These are phyloP conservation scores for Notarius quadriscutis DNA, from an alignment of 2,113 vertebrate species.

Conservation along the genomic window DNA sequence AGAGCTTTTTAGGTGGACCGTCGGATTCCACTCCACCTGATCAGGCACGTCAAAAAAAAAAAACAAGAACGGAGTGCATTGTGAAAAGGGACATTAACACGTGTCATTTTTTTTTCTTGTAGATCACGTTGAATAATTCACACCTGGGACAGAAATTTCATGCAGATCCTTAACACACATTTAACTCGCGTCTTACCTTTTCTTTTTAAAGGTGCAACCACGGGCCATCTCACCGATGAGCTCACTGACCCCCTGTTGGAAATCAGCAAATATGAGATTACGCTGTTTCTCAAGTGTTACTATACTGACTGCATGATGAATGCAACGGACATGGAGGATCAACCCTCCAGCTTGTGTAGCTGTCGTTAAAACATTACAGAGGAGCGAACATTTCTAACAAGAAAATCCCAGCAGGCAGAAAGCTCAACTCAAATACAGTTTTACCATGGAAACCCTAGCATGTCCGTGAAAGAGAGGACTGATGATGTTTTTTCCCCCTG, in stretches of 20 bases:
- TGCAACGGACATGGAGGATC: not conserved
- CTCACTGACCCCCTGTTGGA: constrained; percentile 66
- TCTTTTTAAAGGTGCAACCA: constrained; percentile 71
- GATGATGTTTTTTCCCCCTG: not conserved
- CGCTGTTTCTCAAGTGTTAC: not conserved
- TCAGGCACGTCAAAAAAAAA: not conserved
- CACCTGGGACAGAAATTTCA: not conserved
- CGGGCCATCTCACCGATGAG: constrained; percentile 67
- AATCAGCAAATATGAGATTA: constrained; percentile 15
- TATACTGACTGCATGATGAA: not conserved
- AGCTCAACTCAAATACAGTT: not conserved
- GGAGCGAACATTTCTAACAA: not conserved
- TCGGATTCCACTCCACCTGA: constrained; percentile 78
- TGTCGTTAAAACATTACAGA: not conserved
- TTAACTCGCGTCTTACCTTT: constrained; percentile 66
- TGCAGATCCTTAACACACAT: not conserved
- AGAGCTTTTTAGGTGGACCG: constrained; percentile 79
- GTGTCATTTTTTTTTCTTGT: not conserved
- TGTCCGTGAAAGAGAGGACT: not conserved
- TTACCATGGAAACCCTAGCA: not conserved
- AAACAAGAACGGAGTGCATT: not conserved
- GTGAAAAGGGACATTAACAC: not conserved
- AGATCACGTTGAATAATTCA: not conserved
- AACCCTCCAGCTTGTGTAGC: not conserved
- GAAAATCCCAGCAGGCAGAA: not conserved